Base-by-base conservation (phyloP, 37 sponge, comb jelly and placozoan species). In the Cliona cf. orientalis region DNA sequence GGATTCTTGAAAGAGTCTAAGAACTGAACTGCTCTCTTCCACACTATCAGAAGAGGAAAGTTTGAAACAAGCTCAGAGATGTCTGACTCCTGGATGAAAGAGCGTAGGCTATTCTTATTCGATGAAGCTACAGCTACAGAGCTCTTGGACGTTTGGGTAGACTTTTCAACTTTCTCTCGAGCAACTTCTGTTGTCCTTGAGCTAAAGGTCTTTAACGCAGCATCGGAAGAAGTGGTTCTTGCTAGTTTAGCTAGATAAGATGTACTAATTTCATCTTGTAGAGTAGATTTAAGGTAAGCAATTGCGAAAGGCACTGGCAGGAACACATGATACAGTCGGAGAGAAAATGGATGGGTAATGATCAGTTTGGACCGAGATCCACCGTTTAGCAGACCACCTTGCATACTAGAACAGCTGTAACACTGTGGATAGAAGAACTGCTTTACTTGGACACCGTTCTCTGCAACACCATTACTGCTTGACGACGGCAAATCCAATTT, bases 361-460 rank as follows among this genome's bases (percentile, higher is more conserved):
- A 88, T 66, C 0, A 80, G 74, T 23, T 72, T 79, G 22, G 35
- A 14, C 31, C 41, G 46, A 14, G 38, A n/a, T 1, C 42, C 39
- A 45, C 29, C 55, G 17, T 45, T 78, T n/a, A 85, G 64, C 0
- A 84, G 22, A 23, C 80, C 82, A 22, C 94, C 94, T 80, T 93
- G 94, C 0, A 77, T 55, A 49, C 7, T 31, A 58, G 91, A 85
- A 45, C 94, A 93, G 39, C 33, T 45, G 2, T 44, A 31, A 82
- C 94, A 93, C 43, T 93, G 94, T 32, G 94, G 87, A 39, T 90
- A 90, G 65, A 90, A 89, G 33, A 75, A 43, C 75, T 90, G 91
- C 5, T 31, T 19, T 42, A 26, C 37, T 9, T 25, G 56, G 31
- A 46, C 57, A 7, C 43, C 69, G 38, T 11, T 17, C 55, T 17